Conservation (phyloP, 2,888 invertebrate species). For the Tipula lateralis region DNA sequence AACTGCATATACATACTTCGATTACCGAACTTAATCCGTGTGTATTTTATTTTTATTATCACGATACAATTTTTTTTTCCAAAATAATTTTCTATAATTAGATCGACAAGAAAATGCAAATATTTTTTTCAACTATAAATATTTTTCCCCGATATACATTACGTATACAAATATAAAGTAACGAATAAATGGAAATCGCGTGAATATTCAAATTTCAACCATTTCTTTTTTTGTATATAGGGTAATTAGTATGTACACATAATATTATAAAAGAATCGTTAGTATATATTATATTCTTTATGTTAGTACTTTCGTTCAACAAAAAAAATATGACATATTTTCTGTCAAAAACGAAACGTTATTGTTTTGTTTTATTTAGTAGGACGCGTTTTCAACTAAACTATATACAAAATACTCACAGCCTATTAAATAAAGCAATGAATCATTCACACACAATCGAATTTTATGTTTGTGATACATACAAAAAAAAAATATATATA, state of each 20-base stretch:
- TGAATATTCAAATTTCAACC: not conserved
- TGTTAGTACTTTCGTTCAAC: not conserved
- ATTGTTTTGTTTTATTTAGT: not conserved
- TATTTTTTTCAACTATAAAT: not conserved
- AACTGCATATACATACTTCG: not conserved
- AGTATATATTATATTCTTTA: not conserved
- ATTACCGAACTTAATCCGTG: not conserved
- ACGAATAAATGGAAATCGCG: not conserved
- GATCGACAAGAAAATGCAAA: not conserved
- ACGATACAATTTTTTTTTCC: not conserved
- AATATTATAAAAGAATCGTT: not conserved
- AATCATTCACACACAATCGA: not conserved
- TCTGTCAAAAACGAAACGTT: not conserved
- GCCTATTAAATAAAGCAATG: not conserved
- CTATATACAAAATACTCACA: not conserved
- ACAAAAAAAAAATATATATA: no score
- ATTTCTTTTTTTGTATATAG: not conserved
- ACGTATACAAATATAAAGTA: not conserved
- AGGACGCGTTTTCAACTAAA: not conserved
- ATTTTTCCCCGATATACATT: not conserved
- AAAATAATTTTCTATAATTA: not conserved
- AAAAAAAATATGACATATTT: not conserved
- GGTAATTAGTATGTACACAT: not conserved
- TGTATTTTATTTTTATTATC: not conserved
- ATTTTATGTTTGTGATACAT: not conserved